phyloP scores from a whole-genome alignment of 2,888 invertebrate genomes.

The Megalurothrips usitatus region DNA sequence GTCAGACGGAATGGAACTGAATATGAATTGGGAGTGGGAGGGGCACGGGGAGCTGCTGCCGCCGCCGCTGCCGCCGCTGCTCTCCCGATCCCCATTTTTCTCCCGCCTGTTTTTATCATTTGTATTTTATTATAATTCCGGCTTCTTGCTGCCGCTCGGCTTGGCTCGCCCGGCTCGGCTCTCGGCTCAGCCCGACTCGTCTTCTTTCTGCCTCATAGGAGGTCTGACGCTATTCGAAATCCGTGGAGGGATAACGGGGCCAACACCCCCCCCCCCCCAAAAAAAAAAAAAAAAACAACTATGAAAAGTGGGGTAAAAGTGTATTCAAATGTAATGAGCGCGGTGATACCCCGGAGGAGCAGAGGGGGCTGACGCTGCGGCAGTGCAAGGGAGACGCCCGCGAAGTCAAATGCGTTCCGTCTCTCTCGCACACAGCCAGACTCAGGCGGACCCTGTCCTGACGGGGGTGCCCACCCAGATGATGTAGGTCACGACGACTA shows the following conservation, averaged over 20 bases:
- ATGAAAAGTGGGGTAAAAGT: background rate
- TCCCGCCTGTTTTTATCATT: constrained; percentile 24
- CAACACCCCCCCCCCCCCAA: too few species aligned
- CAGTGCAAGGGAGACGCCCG: too few species aligned
- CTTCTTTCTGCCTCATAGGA: background rate
- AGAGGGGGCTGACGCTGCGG: too few species aligned
- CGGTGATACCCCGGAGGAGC: background rate
- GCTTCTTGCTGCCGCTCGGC: background rate
- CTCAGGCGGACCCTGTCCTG: too few species aligned
- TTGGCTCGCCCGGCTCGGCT: too few species aligned
- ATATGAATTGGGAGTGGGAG: constrained; percentile 12
- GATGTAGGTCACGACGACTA: too few species aligned
- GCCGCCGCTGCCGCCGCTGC: background rate
- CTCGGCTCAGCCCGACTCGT: too few species aligned
- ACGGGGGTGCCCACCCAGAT: too few species aligned
- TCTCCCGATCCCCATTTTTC: constrained; percentile 16
- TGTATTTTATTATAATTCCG: constrained; percentile 16
- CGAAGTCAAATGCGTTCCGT: too few species aligned
- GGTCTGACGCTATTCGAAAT: background rate
- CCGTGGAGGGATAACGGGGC: background rate
- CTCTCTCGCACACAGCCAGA: too few species aligned
- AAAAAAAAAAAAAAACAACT: background rate
- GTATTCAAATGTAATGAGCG: constrained; percentile 20
- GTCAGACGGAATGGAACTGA: background rate
- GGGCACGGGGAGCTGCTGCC: background rate